phyloP scores from a whole-genome alignment of 2,888 invertebrate genomes.

The Lomographa bimaculata region DNA sequence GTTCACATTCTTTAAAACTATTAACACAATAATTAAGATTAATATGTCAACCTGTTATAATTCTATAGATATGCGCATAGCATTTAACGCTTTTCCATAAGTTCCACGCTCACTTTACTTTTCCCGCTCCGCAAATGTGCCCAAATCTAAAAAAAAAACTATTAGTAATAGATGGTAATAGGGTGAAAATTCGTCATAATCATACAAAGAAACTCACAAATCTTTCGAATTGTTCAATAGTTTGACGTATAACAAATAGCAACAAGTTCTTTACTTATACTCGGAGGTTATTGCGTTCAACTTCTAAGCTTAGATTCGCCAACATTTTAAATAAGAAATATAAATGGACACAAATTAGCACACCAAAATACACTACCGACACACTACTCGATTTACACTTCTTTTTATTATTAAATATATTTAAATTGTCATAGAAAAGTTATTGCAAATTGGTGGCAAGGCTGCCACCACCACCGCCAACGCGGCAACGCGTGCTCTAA shows the following conservation, averaged over 20 bases:
- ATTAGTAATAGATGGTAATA: not conserved
- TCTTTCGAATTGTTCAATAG: no score
- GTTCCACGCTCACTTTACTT: not conserved
- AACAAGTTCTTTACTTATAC: no score
- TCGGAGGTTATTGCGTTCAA: no score
- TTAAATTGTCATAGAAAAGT: constrained; percentile 50
- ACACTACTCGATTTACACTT: constrained; percentile 22
- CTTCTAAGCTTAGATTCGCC: no score
- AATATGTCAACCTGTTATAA: no score
- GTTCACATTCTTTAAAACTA: not conserved
- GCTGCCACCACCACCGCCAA: constrained; percentile 29
- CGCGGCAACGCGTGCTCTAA: constrained; percentile 35
- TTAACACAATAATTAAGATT: no score
- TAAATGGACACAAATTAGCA: constrained; percentile 12
- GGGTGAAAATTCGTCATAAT: not conserved
- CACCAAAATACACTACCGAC: constrained; percentile 22
- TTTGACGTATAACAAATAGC: no score
- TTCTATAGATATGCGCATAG: no score
- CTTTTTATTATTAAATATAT: constrained; percentile 15
- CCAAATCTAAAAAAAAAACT: not conserved
- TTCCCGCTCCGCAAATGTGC: constrained; percentile 5
- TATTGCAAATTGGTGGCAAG: constrained; percentile 47
- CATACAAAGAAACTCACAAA: not conserved
- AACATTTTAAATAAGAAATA: not conserved
- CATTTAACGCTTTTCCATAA: not conserved